Evolutionary conservation across 2,888 invertebrate species (phyloP), one percentile per base, ranked within the genome.

Genomic region (Drosophila tripunctata): DNA sequence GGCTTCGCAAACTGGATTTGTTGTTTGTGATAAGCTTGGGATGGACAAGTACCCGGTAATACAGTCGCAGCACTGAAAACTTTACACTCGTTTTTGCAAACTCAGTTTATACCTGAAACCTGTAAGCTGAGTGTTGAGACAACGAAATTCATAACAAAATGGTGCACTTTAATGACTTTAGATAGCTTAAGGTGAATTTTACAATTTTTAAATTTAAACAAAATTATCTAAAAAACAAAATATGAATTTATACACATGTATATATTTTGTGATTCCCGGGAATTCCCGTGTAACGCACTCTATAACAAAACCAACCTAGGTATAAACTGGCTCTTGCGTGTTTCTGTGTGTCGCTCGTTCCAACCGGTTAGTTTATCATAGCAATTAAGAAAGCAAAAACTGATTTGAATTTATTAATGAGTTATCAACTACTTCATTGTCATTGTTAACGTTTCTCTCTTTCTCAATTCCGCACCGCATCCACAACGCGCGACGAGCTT

Each of bases 361-460:
- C 12, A 70, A 74, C 71, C 71, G 75, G 75, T 75, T 70, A 52
- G 57, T 55, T 52, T 55, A 70, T 68, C 70, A 62, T 55, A 56
- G 33, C 19, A 62, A 75, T 75, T 62, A 66, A 58, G 31, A 62
- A 38, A 60, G 61, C 70, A 62, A 48, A 75, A 67, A 52, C 51
- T 36, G 24, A 55, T 40, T 45, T 41, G 44, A 68, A 48, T 30
- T 56, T 52, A 65, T 68, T 74, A 74, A 56, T 64, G 55, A 60
- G 41, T 36, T 68, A 68, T 72, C 44, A 45, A 27, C 44, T 58
- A 61, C 65, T 61, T 33, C 55, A 69, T 52, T 5, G 27, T 31
- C 7, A 12, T 14, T 17, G 36, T 45, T 22, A 44, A 36, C 36
- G 52, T 15, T 63, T 52, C 2, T 55, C 35, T 61, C 55, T 22